Evolutionary conservation across 2,113 vertebrate genomes (phyloP).

Genomic region (Mormyrus lacerda): DNA sequence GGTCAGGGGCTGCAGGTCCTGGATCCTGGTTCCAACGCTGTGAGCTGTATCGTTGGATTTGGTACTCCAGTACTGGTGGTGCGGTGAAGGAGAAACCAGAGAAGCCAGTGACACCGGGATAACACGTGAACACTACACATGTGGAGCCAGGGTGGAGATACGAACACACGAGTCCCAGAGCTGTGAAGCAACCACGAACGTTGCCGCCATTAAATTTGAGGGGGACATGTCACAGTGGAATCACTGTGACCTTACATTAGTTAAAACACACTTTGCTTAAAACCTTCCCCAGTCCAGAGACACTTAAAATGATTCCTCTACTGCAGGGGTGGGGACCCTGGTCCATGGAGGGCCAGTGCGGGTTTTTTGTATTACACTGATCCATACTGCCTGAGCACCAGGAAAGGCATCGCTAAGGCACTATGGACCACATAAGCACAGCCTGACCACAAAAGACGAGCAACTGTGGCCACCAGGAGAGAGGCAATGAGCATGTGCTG

Average conservation of each 20-base stretch:
- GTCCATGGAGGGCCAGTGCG: no score
- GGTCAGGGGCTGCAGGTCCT: no score
- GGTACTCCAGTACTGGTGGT: no score
- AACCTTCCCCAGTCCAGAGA: background rate
- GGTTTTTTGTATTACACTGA: background rate
- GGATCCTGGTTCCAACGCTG: no score
- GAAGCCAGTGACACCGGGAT: background rate
- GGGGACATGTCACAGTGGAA: no score
- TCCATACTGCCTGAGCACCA: background rate
- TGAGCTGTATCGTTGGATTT: no score
- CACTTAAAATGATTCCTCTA: background rate
- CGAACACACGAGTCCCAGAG: background rate
- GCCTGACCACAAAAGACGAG: background rate
- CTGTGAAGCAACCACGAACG: no score
- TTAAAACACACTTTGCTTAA: slow-evolving; percentile 16
- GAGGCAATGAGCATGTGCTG: background rate
- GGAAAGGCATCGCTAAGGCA: background rate
- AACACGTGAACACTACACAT: background rate
- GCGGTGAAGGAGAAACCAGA: background rate
- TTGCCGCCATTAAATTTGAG: no score
- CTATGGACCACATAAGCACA: background rate
- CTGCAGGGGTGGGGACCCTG: background rate
- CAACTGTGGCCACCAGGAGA: background rate
- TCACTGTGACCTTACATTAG: background rate
- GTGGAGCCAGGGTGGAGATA: background rate